A percentile compares a stretch with the other conserved stretches of the same genome.
phyloP scores from a whole-genome alignment of 2,113 vertebrate species.

The Mastomys coucha region DNA sequence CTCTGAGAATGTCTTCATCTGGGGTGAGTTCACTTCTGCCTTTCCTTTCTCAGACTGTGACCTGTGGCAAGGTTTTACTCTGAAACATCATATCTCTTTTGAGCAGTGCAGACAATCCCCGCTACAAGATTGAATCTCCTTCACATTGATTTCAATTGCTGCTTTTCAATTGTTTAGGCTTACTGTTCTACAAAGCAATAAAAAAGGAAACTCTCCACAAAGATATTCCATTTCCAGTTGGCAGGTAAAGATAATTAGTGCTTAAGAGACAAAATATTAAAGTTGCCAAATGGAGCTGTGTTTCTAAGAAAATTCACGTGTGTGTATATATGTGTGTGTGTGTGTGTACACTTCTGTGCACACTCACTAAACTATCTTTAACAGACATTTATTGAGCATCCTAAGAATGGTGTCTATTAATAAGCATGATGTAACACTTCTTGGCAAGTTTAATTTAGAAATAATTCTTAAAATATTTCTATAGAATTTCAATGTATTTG shows the following conservation, averaged over 20 bases:
- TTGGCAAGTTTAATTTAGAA: not conserved
- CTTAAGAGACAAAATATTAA: slow-evolving; percentile 54
- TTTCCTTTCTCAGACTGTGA: not conserved
- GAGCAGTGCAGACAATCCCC: slow-evolving; percentile 13
- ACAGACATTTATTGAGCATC: not conserved
- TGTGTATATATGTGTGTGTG: not conserved
- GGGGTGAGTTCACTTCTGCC: slow-evolving; percentile 4
- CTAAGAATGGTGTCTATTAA: not conserved
- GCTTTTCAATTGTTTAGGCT: slow-evolving; percentile 63
- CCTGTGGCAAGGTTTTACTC: slow-evolving; percentile 33
- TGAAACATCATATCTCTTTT: not conserved
- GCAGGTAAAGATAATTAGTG: slow-evolving; percentile 55
- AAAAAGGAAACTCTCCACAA: slow-evolving; percentile 29
- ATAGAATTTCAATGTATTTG: not conserved
- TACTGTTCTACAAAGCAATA: slow-evolving; percentile 64
- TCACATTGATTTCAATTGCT: slow-evolving; percentile 52
- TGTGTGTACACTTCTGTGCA: not conserved
- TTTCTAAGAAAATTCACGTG: slow-evolving; percentile 14
- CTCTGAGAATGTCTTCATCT: not conserved
- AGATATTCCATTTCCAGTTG: not conserved
- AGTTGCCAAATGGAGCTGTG: not conserved
- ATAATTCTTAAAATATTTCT: slow-evolving; percentile 4
- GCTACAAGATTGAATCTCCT: slow-evolving; percentile 63
- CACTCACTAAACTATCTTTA: not conserved
- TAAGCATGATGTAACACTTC: not conserved